Conservation (phyloP, 2,888 invertebrate species). For the Papilio elwesi region DNA sequence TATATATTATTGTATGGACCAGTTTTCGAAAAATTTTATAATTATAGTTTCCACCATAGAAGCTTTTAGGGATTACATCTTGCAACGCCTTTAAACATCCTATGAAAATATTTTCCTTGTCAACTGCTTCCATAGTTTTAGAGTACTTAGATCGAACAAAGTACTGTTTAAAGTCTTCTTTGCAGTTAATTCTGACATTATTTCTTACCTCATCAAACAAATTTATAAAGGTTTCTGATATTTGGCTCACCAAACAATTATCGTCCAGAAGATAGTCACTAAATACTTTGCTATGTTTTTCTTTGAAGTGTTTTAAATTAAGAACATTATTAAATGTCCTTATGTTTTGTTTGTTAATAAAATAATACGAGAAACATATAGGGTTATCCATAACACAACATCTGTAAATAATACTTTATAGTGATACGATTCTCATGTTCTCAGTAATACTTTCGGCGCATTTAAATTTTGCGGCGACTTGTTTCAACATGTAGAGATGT, state of each 20-base stretch:
- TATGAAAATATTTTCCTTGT: constrained; percentile 60
- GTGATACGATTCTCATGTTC: no score
- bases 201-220: constrained; percentile 54
- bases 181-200: constrained; percentile 58
- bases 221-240: constrained; percentile 52
- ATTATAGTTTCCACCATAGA: constrained; percentile 67
- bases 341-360: constrained; percentile 74
- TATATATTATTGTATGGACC: constrained; percentile 59
- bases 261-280: constrained; percentile 55
- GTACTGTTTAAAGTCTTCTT: constrained; percentile 65
- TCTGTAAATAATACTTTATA: not conserved
- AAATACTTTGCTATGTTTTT: constrained; percentile 49
- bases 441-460: no score
- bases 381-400: constrained; percentile 54
- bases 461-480: constrained; percentile 59
- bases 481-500: constrained; percentile 55
- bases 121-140: constrained; percentile 52
- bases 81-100: constrained; percentile 58
- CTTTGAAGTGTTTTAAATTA: constrained; percentile 57
- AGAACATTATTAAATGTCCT: constrained; percentile 67
- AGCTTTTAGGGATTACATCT: constrained; percentile 64
- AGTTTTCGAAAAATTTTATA: constrained; percentile 63
- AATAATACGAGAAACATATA: constrained; percentile 67
- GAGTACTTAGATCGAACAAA: constrained; percentile 48
- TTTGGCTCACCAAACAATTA: constrained; percentile 51